These are phyloP conservation scores for Drosophila kanekoi DNA, from an alignment of 2,888 invertebrate genomes.

Conservation along the genomic window DNA sequence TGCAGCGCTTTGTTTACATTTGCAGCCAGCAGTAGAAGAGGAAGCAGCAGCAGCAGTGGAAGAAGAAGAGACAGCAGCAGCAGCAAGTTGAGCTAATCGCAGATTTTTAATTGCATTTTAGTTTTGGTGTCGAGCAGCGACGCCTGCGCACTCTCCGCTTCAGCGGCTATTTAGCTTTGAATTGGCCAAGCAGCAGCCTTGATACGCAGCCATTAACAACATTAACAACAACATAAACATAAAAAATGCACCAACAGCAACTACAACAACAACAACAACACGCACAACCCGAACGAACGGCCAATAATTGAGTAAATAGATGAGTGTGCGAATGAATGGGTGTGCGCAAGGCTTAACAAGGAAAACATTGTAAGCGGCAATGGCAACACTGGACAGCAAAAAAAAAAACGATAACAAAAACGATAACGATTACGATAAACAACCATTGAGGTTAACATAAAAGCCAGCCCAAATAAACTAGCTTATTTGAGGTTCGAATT, in stretches of 20 bases:
- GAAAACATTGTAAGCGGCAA: conserved; percentile 28
- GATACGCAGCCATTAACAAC: conserved; percentile 64
- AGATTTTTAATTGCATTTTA: conserved; percentile 60
- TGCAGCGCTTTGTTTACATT: conserved; percentile 50
- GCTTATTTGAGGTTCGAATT: background rate
- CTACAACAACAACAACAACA: conserved; percentile 14
- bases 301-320: conserved; percentile 32
- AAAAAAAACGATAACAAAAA: conserved; percentile 9
- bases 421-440: conserved; percentile 26
- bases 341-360: conserved; percentile 27
- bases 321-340: conserved; percentile 18
- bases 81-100: conserved; percentile 49
- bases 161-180: conserved; percentile 57
- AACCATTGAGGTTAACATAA: background rate
- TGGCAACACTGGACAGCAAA: conserved; percentile 25
- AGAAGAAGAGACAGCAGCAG: conserved; percentile 8
- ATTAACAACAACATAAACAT: conserved; percentile 39
- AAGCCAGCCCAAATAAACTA: background rate
- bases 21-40: conserved; percentile 19
- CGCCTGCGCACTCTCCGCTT: conserved; percentile 55
- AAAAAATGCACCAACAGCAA: conserved; percentile 26
- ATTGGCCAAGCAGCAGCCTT: conserved; percentile 55
- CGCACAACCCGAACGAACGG: background rate
- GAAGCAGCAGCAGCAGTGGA: conserved; percentile 12
- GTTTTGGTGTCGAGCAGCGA: conserved; percentile 65